phyloP scores from a whole-genome alignment of 1,140 invertebrate species.

The Pachyrhynchus sulphureomaculatus region DNA sequence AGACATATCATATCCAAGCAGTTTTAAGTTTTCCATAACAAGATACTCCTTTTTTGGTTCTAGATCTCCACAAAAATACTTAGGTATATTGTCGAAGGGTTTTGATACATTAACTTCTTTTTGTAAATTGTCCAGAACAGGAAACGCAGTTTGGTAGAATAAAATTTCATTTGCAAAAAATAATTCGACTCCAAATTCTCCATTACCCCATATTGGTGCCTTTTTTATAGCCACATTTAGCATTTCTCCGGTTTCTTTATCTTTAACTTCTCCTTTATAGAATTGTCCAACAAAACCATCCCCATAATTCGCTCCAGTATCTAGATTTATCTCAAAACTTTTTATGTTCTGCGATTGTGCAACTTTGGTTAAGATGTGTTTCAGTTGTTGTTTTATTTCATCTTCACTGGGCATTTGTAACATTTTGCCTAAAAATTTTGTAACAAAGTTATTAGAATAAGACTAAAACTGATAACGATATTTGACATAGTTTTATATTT shows the following conservation, averaged over 20 bases:
- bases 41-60: not conserved
- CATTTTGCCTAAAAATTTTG: no score
- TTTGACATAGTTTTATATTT: no score
- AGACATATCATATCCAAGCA: constrained; percentile 7
- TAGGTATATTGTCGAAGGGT: not conserved
- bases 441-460: no score
- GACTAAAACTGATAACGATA: no score
- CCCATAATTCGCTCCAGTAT: not conserved
- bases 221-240: constrained; percentile 1
- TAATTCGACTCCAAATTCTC: not conserved
- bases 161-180: not conserved
- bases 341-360: no score
- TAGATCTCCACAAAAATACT: not conserved
- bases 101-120: not conserved
- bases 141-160: not conserved
- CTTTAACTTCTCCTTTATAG: not conserved
- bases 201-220: not conserved
- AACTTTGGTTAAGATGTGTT: no score
- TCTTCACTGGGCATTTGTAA: no score
- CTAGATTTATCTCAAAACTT: not conserved
- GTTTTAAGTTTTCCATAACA: constrained; percentile 11
- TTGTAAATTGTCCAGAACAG: not conserved
- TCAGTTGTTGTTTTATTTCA: no score
- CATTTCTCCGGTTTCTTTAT: not conserved
- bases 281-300: no score